Percentiles rank a stretch among this genome's conserved stretches.
These are phyloP conservation scores for Hippasteria phrygiana DNA, from an alignment of 53 echinoderm and acorn worm species.

Conservation along the genomic window DNA sequence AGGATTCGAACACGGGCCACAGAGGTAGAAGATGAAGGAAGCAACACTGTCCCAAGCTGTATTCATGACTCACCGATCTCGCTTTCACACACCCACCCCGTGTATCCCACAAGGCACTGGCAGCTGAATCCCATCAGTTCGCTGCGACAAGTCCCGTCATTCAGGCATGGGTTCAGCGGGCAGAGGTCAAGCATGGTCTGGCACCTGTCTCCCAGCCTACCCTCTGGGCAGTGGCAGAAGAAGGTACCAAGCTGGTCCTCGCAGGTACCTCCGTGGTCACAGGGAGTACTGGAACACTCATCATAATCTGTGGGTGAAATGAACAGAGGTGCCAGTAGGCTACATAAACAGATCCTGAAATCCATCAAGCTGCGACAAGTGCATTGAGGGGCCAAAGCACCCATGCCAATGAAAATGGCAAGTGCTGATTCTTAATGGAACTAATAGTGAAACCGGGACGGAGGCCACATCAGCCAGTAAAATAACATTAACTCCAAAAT, in stretches of 20 bases:
- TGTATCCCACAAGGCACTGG: constrained; percentile 30
- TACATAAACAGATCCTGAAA: too few species aligned
- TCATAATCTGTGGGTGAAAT: neutral
- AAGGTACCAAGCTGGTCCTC: neutral
- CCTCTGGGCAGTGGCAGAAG: constrained; percentile 53
- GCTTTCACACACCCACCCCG: constrained; percentile 46
- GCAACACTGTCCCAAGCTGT: too few species aligned
- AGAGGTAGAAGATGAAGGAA: too few species aligned
- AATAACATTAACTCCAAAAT: too few species aligned
- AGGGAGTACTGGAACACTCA: constrained; percentile 42
- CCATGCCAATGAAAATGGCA: too few species aligned
- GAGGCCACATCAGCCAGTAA: too few species aligned
- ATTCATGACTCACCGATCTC: constrained; percentile 58
- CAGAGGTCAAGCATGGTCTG: constrained; percentile 49
- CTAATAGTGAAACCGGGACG: too few species aligned
- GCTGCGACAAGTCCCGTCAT: constrained; percentile 45
- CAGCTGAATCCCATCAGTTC: constrained; percentile 26
- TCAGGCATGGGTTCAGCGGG: constrained; percentile 32
- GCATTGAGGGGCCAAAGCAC: too few species aligned
- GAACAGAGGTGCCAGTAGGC: neutral
- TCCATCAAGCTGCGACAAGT: too few species aligned
- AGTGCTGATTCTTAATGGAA: too few species aligned
- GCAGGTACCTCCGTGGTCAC: constrained; percentile 32
- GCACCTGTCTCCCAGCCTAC: constrained; percentile 46
- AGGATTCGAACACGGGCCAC: too few species aligned